Percentiles rank a stretch among this genome's conserved stretches.
These are phyloP conservation scores for Gerris lacustris DNA, from an alignment of 2,888 invertebrate species.

Conservation along the genomic window DNA sequence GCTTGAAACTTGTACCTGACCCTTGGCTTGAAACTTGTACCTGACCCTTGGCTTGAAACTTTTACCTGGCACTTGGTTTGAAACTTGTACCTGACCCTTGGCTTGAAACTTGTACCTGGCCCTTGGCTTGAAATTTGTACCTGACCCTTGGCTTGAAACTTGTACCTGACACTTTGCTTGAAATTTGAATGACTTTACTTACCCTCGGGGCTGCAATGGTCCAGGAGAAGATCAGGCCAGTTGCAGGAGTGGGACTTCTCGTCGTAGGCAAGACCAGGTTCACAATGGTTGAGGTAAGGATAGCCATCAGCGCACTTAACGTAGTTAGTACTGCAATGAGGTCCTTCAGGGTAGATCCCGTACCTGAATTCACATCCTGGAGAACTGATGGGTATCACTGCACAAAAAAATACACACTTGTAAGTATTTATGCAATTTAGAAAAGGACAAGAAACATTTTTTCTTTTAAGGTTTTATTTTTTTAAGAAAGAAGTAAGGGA, in stretches of 20 bases:
- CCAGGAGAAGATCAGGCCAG: constrained; percentile 82
- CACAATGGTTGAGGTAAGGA: constrained; percentile 67
- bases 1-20: too few relatives aligned
- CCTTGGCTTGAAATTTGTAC: too few relatives aligned
- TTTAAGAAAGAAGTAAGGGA: too few relatives aligned
- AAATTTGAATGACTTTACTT: constrained; percentile 27
- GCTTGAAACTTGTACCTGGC: too few relatives aligned
- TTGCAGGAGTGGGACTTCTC: constrained; percentile 79
- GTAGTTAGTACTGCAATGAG: constrained; percentile 71
- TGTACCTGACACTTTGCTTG: too few relatives aligned
- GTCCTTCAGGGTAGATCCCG: constrained; percentile 71
- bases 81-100: too few relatives aligned
- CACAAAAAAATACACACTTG: background rate
- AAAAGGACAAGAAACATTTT: background rate
- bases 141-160: too few relatives aligned
- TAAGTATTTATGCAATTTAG: background rate
- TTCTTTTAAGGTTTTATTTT: background rate
- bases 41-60: too few relatives aligned
- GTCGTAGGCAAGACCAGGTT: constrained; percentile 78
- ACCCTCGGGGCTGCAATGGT: constrained; percentile 83
- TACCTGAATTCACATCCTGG: constrained; percentile 81
- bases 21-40: too few relatives aligned
- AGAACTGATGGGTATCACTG: constrained; percentile 65
- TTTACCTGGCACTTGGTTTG: too few relatives aligned
- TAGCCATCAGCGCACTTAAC: constrained; percentile 74